Evolutionary conservation across 2,113 vertebrate species (phyloP).

Genomic region (Ptilorrhoa leucosticta): DNA sequence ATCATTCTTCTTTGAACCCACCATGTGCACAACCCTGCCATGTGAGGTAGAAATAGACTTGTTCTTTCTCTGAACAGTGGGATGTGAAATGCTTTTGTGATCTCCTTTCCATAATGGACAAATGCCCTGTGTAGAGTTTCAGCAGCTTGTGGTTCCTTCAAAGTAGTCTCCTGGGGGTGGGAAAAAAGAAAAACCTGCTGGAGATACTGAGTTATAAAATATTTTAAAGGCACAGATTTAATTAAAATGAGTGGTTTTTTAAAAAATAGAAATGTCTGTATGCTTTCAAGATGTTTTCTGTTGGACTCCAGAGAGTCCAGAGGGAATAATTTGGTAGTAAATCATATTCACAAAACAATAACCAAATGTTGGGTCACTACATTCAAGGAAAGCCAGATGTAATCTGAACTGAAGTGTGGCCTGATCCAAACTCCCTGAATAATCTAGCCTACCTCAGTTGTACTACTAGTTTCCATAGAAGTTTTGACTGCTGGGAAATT

Average conservation of each 20-base stretch:
- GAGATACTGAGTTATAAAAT: background rate
- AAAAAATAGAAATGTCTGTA: background rate
- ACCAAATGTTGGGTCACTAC: background rate
- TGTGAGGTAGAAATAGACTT: background rate
- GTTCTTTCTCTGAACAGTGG: slow-evolving; percentile 1
- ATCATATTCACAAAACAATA: background rate
- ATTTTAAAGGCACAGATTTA: slow-evolving; percentile 9
- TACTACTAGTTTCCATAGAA: background rate
- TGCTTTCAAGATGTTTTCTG: background rate
- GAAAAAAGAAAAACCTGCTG: background rate
- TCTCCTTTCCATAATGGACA: slow-evolving; percentile 8
- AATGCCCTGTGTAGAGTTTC: background rate
- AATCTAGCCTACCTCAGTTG: background rate
- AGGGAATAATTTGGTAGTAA: background rate
- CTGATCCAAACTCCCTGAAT: background rate
- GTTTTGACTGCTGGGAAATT: background rate
- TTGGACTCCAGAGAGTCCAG: background rate
- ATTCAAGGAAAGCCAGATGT: background rate
- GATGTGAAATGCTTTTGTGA: slow-evolving; percentile 14
- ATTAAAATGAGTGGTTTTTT: background rate
- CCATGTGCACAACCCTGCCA: background rate
- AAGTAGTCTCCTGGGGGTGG: background rate
- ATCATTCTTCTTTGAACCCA: background rate
- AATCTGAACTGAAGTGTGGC: background rate
- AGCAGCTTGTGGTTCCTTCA: background rate